Conservation (phyloP, 2,113 vertebrate genomes). For the Psettodes erumei region DNA sequence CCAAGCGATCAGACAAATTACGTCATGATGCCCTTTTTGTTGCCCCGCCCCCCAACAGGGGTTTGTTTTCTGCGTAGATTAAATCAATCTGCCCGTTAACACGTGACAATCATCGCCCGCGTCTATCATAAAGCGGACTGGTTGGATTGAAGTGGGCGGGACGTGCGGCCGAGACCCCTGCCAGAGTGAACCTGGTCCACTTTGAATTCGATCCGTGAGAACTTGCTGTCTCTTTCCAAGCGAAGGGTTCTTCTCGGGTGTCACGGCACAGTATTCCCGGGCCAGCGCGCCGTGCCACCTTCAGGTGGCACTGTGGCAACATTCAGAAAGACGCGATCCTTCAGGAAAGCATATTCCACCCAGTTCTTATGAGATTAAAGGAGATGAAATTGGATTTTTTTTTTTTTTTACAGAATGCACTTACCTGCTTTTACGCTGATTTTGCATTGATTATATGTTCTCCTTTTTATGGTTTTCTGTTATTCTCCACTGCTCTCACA, state of each 20-base stretch:
- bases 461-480: constrained; percentile 10
- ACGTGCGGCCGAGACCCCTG: neutral
- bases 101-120: constrained; percentile 64
- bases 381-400: constrained; percentile 38
- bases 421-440: constrained; percentile 34
- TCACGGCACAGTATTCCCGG: constrained; percentile 11
- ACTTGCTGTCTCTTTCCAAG: constrained; percentile 3
- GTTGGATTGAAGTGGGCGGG: constrained; percentile 23
- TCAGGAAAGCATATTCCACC: neutral
- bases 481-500: neutral
- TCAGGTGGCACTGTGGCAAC: constrained; percentile 56
- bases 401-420: constrained; percentile 56
- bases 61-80: constrained; percentile 32
- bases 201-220: constrained; percentile 36
- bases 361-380: constrained; percentile 31
- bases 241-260: constrained; percentile 14
- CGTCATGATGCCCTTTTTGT: neutral
- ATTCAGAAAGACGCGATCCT: constrained; percentile 16
- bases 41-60: neutral
- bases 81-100: constrained; percentile 39
- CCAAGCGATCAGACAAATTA: neutral
- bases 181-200: neutral
- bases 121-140: constrained; percentile 24
- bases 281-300: constrained; percentile 18
- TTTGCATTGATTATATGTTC: constrained; percentile 17